phyloP scores from a whole-genome alignment of 2,113 vertebrate species.

The Silurus meridionalis region DNA sequence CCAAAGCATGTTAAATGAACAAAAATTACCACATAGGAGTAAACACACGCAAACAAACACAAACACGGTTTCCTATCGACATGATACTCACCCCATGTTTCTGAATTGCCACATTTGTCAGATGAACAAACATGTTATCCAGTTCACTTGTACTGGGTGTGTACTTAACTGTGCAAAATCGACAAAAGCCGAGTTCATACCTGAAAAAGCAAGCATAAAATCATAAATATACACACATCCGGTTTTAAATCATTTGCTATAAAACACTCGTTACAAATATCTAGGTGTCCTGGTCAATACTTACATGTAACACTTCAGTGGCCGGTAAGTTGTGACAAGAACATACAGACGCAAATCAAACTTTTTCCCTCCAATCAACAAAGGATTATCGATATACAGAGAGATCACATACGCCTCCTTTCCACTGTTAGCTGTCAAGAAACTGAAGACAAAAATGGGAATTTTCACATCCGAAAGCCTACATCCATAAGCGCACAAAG shows the following conservation, averaged over 20 bases:
- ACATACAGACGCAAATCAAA: constrained; percentile 96
- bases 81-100: constrained; percentile 85
- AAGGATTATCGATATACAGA: constrained; percentile 91
- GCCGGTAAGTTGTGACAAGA: constrained; percentile 91
- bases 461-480: neutral
- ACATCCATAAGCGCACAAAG: neutral
- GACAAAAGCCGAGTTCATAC: constrained; percentile 96
- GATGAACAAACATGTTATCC: constrained; percentile 98
- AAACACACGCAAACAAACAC: constrained; percentile 1
- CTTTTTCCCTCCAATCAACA: constrained; percentile 95
- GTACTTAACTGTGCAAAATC: constrained; percentile 98
- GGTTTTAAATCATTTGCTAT: neutral
- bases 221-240: neutral
- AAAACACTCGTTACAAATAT: neutral
- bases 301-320: constrained; percentile 96
- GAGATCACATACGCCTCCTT: constrained; percentile 98
- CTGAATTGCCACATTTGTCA: constrained; percentile 98
- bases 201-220: constrained; percentile 66
- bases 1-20: neutral
- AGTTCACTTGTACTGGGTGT: constrained; percentile 94
- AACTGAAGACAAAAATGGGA: constrained; percentile 69
- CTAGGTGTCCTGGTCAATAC: constrained; percentile 44
- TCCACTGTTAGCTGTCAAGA: constrained; percentile 81
- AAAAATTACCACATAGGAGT: neutral
- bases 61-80: neutral